Percentiles rank a stretch among this genome's conserved stretches.
These are phyloP conservation scores for Dissostichus mawsoni DNA, from an alignment of 2,113 vertebrate species.

Conservation along the genomic window DNA sequence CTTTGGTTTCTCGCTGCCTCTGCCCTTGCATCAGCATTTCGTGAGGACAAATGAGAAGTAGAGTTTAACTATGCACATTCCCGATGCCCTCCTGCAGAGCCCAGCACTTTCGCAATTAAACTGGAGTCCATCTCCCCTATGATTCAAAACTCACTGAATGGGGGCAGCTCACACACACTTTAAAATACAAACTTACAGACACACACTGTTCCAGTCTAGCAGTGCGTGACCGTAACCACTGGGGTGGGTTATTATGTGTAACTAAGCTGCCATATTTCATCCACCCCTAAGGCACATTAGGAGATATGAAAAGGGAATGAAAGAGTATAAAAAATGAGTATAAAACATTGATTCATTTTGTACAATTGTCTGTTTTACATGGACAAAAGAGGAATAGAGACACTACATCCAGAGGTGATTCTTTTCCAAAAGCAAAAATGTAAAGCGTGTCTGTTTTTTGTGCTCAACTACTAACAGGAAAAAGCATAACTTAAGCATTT, in stretches of 20 bases:
- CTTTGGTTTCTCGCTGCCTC: conserved; percentile 66
- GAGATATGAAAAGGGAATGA: background rate
- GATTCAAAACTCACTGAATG: conserved; percentile 61
- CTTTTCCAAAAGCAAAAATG: background rate
- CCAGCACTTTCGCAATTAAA: conserved; percentile 83
- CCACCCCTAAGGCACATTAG: background rate
- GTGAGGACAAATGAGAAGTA: conserved; percentile 77
- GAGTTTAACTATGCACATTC: conserved; percentile 82
- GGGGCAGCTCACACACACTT: conserved; percentile 12
- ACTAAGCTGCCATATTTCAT: conserved; percentile 26
- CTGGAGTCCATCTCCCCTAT: conserved; percentile 57
- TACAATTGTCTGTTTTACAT: background rate
- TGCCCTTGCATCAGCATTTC: conserved; percentile 83
- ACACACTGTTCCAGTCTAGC: conserved; percentile 20
- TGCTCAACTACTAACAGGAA: background rate
- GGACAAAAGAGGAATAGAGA: background rate
- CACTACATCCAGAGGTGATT: background rate
- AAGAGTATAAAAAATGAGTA: background rate
- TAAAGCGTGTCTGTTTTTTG: background rate
- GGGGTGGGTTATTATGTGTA: conserved; percentile 12
- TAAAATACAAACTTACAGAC: conserved; percentile 2
- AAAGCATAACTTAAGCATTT: background rate
- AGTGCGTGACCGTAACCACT: conserved; percentile 18
- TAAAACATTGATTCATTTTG: background rate
- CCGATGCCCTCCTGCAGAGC: conserved; percentile 72